A percentile compares a stretch with the other conserved stretches of the same genome.
Evolutionary conservation across 2,797 vertebrate species (phyloP).

Genomic region (Eulemur albifrons): DNA sequence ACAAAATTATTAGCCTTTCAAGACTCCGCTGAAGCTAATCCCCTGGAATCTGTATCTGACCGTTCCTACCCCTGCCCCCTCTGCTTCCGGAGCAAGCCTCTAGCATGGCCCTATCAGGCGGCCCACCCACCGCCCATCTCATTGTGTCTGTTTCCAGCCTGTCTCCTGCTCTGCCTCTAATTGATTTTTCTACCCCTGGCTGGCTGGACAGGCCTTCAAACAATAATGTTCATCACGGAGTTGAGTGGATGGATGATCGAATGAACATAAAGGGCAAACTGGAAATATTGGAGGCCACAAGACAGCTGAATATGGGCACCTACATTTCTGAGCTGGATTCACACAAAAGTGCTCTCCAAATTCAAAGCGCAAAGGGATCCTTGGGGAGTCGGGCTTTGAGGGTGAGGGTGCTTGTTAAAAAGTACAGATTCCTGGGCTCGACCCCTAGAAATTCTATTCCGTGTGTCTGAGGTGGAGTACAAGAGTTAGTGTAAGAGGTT

Average conservation of each 20-base stretch:
- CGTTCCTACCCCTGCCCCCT: neutral
- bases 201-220: neutral
- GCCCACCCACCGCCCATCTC: neutral
- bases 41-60: neutral
- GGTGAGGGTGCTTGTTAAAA: neutral
- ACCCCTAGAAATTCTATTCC: neutral
- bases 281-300: neutral
- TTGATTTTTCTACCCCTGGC: neutral
- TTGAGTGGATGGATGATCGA: neutral
- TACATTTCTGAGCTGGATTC: neutral
- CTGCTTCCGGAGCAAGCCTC: neutral
- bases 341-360: neutral
- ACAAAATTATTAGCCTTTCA: neutral
- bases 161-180: neutral
- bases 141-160: neutral
- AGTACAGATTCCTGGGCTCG: neutral
- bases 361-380: neutral
- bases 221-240: neutral
- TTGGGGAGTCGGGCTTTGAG: neutral
- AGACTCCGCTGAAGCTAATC: neutral
- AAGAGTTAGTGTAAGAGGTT: neutral
- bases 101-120: neutral
- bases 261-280: neutral
- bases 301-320: neutral
- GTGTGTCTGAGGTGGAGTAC: neutral